These are phyloP conservation scores for Trypoxylus dichotomus DNA, from an alignment of 1,140 invertebrate species.

Conservation along the genomic window DNA sequence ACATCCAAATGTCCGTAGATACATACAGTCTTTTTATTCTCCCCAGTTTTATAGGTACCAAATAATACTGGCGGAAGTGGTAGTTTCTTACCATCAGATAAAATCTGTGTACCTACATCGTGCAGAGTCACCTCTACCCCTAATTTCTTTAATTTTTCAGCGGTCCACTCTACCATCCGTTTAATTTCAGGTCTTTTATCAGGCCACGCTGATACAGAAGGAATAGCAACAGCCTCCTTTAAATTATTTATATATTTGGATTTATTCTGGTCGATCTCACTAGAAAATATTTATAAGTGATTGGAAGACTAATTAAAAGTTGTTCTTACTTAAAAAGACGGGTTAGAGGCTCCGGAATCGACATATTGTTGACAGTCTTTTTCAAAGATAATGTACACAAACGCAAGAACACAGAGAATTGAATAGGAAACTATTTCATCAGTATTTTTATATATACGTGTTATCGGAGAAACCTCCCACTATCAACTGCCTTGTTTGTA, in stretches of 20 bases:
- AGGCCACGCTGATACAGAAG: constrained; percentile 93
- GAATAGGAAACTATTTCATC: neutral
- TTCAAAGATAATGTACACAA: neutral
- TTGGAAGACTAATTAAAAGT: neutral
- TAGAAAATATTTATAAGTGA: constrained; percentile 44
- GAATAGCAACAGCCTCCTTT: constrained; percentile 87
- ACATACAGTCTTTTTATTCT: constrained; percentile 86
- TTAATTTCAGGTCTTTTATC: constrained; percentile 73
- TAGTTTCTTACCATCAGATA: constrained; percentile 73
- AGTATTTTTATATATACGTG: neutral
- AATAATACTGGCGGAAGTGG: constrained; percentile 87
- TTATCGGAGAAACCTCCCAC: neutral
- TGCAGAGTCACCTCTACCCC: constrained; percentile 76
- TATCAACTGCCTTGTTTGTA: neutral
- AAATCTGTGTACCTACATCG: constrained; percentile 77
- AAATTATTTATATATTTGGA: constrained; percentile 77
- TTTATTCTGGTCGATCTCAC: constrained; percentile 79
- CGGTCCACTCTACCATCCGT: constrained; percentile 81
- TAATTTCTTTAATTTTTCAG: constrained; percentile 71
- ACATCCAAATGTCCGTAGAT: constrained; percentile 99
- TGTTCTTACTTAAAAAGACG: neutral
- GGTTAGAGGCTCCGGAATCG: neutral
- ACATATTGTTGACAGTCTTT: neutral
- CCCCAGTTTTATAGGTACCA: constrained; percentile 81
- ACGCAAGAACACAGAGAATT: neutral